Conservation (phyloP, 1,140 invertebrate species). For the Meteorus sp. region DNA sequence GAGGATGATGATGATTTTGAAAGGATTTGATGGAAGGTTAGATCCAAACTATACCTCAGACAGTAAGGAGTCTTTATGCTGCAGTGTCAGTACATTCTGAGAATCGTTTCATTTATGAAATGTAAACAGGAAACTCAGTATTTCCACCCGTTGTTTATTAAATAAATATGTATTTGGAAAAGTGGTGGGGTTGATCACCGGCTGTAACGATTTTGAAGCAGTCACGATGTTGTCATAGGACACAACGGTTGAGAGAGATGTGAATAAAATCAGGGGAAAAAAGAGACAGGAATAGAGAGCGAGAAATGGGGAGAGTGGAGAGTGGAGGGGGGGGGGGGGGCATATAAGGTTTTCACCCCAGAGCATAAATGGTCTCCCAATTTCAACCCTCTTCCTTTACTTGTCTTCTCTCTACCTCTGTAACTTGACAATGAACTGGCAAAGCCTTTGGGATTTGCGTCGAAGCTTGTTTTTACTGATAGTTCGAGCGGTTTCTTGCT, state of each 20-base stretch:
- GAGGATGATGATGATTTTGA: too few species aligned
- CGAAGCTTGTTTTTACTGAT: constrained; percentile 16
- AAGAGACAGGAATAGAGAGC: too few species aligned
- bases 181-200: constrained; percentile 35
- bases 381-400: neutral
- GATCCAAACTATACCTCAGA: neutral
- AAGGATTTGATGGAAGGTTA: too few species aligned
- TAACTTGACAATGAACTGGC: constrained; percentile 21
- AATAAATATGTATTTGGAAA: constrained; percentile 59
- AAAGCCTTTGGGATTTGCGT: constrained; percentile 21
- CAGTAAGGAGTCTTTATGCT: neutral
- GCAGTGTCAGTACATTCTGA: neutral
- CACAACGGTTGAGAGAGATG: too few species aligned
- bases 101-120: neutral
- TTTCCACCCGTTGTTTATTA: constrained; percentile 49
- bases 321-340: constrained; percentile 17
- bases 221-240: constrained; percentile 57
- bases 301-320: constrained; percentile 20
- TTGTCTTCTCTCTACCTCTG: neutral
- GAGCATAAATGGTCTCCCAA: neutral
- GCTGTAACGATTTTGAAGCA: constrained; percentile 55
- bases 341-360: constrained; percentile 9
- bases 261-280: too few species aligned
- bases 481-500: neutral
- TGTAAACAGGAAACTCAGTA: constrained; percentile 19